Evolutionary conservation across 2,113 vertebrate species (phyloP).

Genomic region (Hippolais icterina): DNA sequence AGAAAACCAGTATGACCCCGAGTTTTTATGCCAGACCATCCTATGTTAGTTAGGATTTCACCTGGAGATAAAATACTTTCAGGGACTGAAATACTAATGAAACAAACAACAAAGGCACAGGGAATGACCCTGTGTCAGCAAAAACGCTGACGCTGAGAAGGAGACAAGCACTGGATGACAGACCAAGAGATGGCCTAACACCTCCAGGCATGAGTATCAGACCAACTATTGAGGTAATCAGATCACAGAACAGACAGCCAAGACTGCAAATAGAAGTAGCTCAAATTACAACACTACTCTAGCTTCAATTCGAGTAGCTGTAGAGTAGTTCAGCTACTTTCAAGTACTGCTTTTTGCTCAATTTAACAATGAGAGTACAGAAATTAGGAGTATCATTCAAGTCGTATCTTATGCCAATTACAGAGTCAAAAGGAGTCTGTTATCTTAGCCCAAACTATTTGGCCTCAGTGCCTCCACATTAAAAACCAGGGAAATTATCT

Average conservation of each 20-base stretch:
- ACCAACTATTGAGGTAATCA: background rate
- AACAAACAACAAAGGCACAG: background rate
- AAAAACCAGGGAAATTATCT: background rate
- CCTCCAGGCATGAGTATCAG: background rate
- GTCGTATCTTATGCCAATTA: background rate
- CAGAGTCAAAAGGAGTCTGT: background rate
- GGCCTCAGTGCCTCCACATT: background rate
- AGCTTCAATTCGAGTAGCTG: background rate
- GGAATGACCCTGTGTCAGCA: background rate
- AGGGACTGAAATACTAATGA: constrained; percentile 1
- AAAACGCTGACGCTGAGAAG: accelerated
- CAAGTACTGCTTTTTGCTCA: background rate
- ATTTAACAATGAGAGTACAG: background rate
- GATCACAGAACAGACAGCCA: background rate
- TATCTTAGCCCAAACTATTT: background rate
- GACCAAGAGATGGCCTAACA: background rate
- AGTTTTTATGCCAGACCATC: background rate
- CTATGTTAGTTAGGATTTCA: background rate
- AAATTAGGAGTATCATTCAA: background rate
- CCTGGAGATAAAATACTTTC: background rate
- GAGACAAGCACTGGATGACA: background rate
- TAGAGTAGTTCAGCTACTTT: background rate
- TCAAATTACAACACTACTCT: background rate
- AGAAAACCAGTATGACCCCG: background rate
- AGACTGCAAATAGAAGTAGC: background rate